Evolutionary conservation across 2,888 invertebrate species (phyloP).

Genomic region (Matsumyia berberina): DNA sequence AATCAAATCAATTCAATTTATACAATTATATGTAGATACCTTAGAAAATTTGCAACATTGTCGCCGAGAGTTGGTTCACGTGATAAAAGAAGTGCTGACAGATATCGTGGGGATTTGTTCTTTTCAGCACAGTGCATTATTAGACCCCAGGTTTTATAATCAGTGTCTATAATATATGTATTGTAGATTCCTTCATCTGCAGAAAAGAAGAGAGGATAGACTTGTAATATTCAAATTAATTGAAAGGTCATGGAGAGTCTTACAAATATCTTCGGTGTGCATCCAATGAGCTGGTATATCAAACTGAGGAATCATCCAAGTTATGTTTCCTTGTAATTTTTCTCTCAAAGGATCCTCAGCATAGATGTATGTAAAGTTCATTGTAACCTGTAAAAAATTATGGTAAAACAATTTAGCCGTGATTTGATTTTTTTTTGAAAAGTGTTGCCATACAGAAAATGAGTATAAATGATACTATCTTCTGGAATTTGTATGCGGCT

Average conservation of each 20-base stretch:
- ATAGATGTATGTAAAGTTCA: slow-evolving; percentile 95
- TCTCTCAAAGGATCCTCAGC: slow-evolving; percentile 93
- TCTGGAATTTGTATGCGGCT: no score
- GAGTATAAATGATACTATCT: no score
- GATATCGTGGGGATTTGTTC: slow-evolving; percentile 90
- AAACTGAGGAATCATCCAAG: slow-evolving; percentile 92
- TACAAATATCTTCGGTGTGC: slow-evolving; percentile 93
- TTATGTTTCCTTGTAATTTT: slow-evolving; percentile 92
- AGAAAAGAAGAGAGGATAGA: background rate
- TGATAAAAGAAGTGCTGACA: slow-evolving; percentile 93
- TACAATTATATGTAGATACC: slow-evolving; percentile 77
- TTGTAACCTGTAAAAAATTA: slow-evolving; percentile 86
- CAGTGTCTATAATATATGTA: slow-evolving; percentile 93
- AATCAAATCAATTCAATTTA: background rate
- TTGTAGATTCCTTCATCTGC: slow-evolving; percentile 94
- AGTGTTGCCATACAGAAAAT: no score
- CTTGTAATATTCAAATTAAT: background rate
- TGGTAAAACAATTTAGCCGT: no score
- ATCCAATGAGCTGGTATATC: slow-evolving; percentile 93
- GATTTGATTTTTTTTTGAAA: no score
- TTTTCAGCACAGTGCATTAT: slow-evolving; percentile 95
- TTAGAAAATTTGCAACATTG: slow-evolving; percentile 85
- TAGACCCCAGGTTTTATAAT: slow-evolving; percentile 92
- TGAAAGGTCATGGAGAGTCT: slow-evolving; percentile 80
- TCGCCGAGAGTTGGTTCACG: slow-evolving; percentile 86